Evolutionary conservation across 2,888 invertebrate genomes (phyloP), one percentile per base, ranked within the genome.

Genomic region (Tachina lurida): DNA sequence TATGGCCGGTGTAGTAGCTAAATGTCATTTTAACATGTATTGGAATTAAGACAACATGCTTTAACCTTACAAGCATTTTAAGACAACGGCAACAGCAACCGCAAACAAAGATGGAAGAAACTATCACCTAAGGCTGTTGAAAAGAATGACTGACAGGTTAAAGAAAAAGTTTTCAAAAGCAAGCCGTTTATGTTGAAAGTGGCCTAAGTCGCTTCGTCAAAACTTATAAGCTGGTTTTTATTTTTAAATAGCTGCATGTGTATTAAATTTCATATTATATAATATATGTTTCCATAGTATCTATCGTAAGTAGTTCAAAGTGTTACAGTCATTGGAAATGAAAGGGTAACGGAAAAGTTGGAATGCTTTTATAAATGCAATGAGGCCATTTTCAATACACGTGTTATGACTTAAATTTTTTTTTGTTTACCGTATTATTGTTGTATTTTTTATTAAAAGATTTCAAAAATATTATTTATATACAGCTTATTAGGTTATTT

Each of bases 101-200:
- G 22, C 39, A 22, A 54, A 15, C 49, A 10, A 41, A n/a, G 41
- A 43, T 56, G n/a, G 41, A 13, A 65, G 49, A 82, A 65, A 70
- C 39, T 65, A 75, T 83, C 86, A 76, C 71, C 79, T 84, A 54
- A 67, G 78, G 77, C 60, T 67, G 67, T 84, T 84, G 41, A 63
- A 73, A n/a, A 78, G 67, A 79, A 71, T 86, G 86, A 79, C 86
- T 86, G 86, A 79, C 86, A 86, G 82, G 79, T 79, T 86, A 76
- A 73, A 86, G 70, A 83, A 86, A 85, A 74, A 60, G 71, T 78
- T 85, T 85, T 79, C 63, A 74, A 49, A 82, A 47, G 63, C n/a
- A 10, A n/a, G 10, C 15, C 39, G 41, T 41, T 60, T 80, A 52
- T 56, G 12, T 68, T 67, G n/a, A 67, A 49, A 60, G 41, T 60